Percentiles rank a stretch among this genome's conserved stretches.
phyloP scores from a whole-genome alignment of 2,888 invertebrate species.

The Pedicia rivosa region DNA sequence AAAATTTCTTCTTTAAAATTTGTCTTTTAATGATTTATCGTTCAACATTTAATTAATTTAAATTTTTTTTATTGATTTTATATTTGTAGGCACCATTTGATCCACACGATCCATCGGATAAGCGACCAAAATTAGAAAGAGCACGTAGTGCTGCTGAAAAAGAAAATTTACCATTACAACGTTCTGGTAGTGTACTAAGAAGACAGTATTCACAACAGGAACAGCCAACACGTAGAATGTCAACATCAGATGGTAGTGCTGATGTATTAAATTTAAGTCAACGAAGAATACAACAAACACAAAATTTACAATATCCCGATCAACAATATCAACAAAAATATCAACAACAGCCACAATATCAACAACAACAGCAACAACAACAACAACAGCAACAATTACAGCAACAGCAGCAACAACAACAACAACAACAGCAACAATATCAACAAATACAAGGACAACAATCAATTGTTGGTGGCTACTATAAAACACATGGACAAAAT shows the following conservation, averaged over 20 bases:
- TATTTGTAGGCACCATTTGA: constrained; percentile 32
- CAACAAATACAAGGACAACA: constrained; percentile 2
- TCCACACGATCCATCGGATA: constrained; percentile 41
- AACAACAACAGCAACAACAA: constrained; percentile 7
- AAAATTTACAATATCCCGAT: constrained; percentile 24
- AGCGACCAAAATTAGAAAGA: constrained; percentile 71
- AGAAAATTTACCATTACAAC: constrained; percentile 63
- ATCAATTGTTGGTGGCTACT: constrained; percentile 1
- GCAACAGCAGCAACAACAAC: constrained; percentile 17
- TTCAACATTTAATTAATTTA: not conserved
- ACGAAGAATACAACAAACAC: constrained; percentile 22
- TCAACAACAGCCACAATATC: constrained; percentile 13
- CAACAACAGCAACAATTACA: constrained; percentile 10
- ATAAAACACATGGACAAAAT: constrained; percentile 3
- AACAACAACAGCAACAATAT: constrained; percentile 11
- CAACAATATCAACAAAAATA: constrained; percentile 13
- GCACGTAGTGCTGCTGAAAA: constrained; percentile 79
- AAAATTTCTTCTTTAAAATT: not conserved
- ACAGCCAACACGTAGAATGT: constrained; percentile 37
- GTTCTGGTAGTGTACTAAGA: constrained; percentile 56
- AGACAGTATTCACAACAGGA: constrained; percentile 81
- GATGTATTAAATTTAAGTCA: constrained; percentile 29
- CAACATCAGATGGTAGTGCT: constrained; percentile 35
- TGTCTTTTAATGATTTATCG: not conserved
- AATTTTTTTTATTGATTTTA: not conserved